A percentile compares a stretch with the other conserved stretches of the same genome.
These are phyloP conservation scores for Galerucella calmariensis DNA, from an alignment of 2,888 invertebrate genomes.

Conservation along the genomic window DNA sequence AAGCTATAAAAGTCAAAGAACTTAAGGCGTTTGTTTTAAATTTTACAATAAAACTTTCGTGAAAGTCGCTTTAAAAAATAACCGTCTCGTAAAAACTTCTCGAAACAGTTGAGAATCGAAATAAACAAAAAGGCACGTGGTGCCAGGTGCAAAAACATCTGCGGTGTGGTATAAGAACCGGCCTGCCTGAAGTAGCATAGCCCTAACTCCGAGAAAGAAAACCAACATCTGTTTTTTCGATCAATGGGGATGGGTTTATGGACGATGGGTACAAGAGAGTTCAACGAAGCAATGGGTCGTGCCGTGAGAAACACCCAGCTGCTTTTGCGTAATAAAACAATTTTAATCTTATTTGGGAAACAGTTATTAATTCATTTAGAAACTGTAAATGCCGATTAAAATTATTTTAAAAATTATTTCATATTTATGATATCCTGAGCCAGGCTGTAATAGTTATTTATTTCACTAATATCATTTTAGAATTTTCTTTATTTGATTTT, in stretches of 20 bases:
- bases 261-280: conserved; percentile 14
- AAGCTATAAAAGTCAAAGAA: too few relatives aligned
- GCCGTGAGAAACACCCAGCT: conserved; percentile 23
- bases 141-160: conserved; percentile 37
- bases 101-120: conserved; percentile 11
- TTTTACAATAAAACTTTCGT: background rate
- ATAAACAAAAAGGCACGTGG: conserved; percentile 23
- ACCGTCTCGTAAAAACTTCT: background rate
- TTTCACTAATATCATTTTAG: too few relatives aligned
- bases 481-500: too few relatives aligned
- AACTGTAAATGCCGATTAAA: too few relatives aligned
- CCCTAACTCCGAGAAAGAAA: conserved; percentile 26
- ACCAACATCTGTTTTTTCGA: conserved; percentile 21
- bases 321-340: conserved; percentile 31
- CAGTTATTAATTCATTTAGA: background rate
- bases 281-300: background rate
- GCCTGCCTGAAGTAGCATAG: conserved; percentile 3
- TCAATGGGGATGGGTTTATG: conserved; percentile 12
- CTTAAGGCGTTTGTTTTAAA: background rate
- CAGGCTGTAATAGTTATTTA: too few relatives aligned
- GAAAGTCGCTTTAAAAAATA: background rate
- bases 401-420: too few relatives aligned
- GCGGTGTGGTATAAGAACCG: conserved; percentile 21
- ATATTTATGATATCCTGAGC: background rate
- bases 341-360: conserved; percentile 1